phyloP scores from a whole-genome alignment of 1,140 invertebrate species.

The Atta cephalotes region DNA sequence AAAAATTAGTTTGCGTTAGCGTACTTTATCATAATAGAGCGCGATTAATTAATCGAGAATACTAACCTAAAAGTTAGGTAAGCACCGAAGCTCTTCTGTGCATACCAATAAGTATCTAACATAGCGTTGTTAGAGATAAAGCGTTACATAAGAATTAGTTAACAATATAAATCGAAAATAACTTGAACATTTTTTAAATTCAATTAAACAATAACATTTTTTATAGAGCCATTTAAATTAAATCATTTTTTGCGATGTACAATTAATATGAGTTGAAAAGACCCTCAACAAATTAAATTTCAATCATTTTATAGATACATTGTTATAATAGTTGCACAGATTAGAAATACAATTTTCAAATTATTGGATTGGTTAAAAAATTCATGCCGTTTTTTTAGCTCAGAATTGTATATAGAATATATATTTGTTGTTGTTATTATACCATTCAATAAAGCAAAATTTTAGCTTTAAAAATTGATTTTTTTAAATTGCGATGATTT shows the following conservation, averaged over 20 bases:
- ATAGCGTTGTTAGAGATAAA: not conserved
- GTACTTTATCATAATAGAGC: constrained; percentile 12
- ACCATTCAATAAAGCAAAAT: no score
- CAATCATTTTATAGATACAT: not conserved
- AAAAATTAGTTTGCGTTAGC: constrained; percentile 15
- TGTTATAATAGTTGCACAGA: not conserved
- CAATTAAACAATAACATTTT: not conserved
- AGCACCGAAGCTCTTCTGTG: not conserved
- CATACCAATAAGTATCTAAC: not conserved
- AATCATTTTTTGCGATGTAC: not conserved
- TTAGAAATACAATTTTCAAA: not conserved
- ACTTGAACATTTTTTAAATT: not conserved
- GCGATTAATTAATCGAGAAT: constrained; percentile 38
- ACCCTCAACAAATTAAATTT: constrained; percentile 6
- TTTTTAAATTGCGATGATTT: no score
- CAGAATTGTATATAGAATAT: no score
- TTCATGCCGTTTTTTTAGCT: no score
- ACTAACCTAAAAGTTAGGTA: not conserved
- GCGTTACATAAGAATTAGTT: not conserved
- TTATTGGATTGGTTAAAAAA: no score
- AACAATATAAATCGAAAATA: not conserved
- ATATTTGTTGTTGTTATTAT: no score
- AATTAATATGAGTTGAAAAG: not conserved
- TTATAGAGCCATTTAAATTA: not conserved
- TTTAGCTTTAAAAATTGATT: no score